phyloP scores from a whole-genome alignment of 2,797 vertebrate species.

The Cyprinella venusta region DNA sequence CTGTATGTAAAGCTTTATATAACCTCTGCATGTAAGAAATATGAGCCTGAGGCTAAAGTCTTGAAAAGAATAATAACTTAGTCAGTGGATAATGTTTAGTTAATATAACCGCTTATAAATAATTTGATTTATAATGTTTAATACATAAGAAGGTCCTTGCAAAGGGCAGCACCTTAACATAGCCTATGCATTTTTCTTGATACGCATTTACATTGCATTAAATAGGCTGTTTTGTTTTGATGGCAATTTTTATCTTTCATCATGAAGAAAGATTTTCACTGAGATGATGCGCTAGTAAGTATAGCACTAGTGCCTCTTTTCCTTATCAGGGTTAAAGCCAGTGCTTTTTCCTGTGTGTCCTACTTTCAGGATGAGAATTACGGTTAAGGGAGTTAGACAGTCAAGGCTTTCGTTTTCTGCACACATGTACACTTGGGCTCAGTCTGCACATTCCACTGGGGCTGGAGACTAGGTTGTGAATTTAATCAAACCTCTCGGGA shows the following conservation, averaged over 20 bases:
- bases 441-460: constrained; percentile 11
- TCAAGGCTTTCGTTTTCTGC: background rate
- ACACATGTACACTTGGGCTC: constrained; percentile 7
- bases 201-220: background rate
- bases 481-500: constrained; percentile 34
- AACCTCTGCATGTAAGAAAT: background rate
- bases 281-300: background rate
- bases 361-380: constrained; percentile 11
- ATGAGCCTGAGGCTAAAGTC: background rate
- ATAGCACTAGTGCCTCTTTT: constrained; percentile 1
- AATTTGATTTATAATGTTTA: background rate
- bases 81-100: background rate
- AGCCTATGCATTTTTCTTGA: background rate
- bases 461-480: constrained; percentile 18
- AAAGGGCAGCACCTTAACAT: background rate
- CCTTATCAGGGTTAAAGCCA: background rate
- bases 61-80: background rate
- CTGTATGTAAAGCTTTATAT: background rate
- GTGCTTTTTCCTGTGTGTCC: background rate
- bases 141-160: background rate
- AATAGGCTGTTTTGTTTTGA: background rate
- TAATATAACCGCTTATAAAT: background rate
- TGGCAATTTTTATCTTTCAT: background rate
- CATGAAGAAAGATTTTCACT: background rate
- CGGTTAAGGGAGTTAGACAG: background rate